Evolutionary conservation across 1,140 invertebrate genomes (phyloP).

Genomic region (Drosophila prosaltans): DNA sequence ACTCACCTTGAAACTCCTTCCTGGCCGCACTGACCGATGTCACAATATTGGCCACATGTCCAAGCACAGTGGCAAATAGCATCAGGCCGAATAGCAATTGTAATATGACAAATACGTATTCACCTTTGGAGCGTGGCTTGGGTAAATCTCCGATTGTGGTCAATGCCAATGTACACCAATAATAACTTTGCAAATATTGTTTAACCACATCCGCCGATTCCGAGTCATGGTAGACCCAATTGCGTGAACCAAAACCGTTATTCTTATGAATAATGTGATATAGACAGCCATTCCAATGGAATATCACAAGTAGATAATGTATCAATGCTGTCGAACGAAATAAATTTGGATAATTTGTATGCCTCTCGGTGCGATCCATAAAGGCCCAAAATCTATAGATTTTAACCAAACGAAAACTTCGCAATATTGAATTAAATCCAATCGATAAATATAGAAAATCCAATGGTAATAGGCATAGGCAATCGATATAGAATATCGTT

Average conservation of each 20-base stretch:
- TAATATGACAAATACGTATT: constrained; percentile 95
- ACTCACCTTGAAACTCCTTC: constrained; percentile 97
- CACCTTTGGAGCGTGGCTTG: constrained; percentile 92
- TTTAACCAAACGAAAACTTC: constrained; percentile 98
- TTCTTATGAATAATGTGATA: constrained; percentile 98
- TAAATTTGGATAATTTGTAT: constrained; percentile 99
- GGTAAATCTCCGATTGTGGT: constrained; percentile 94
- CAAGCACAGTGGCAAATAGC: constrained; percentile 95
- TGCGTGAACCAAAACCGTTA: constrained; percentile 95
- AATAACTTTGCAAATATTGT: constrained; percentile 98
- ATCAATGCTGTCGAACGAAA: constrained; percentile 96
- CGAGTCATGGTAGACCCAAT: constrained; percentile 94
- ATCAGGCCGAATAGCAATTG: constrained; percentile 95
- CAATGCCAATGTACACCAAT: constrained; percentile 98
- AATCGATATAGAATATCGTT: constrained; percentile 99
- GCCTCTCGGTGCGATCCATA: constrained; percentile 98
- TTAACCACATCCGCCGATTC: constrained; percentile 94
- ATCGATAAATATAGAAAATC: constrained; percentile 99
- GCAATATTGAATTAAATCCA: constrained; percentile 98
- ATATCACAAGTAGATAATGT: constrained; percentile 98
- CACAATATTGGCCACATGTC: constrained; percentile 97
- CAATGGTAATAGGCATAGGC: constrained; percentile 97
- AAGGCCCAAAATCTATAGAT: constrained; percentile 99
- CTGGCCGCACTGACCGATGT: constrained; percentile 96
- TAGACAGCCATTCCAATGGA: constrained; percentile 99